Percentiles rank a stretch among this genome's conserved stretches.
Conservation (phyloP, 2,888 invertebrate genomes). For the Eumacrocentrus americanus region DNA sequence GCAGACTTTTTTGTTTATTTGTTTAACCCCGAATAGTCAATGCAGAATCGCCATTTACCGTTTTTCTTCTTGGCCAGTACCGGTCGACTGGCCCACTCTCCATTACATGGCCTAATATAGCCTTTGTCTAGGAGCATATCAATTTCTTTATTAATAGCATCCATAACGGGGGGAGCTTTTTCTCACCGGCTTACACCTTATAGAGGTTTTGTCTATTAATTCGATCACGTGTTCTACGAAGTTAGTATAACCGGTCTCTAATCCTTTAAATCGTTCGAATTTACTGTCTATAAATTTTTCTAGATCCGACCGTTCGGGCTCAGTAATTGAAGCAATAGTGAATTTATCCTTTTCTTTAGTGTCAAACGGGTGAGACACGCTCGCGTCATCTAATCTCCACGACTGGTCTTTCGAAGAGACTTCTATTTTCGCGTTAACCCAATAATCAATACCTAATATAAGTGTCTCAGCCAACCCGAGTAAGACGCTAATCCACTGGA, state of each 20-base stretch:
- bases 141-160: constrained; percentile 24
- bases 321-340: too few relatives aligned
- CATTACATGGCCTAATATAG: constrained; percentile 22
- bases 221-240: constrained; percentile 24
- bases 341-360: too few relatives aligned
- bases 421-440: too few relatives aligned
- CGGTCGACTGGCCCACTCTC: constrained; percentile 30
- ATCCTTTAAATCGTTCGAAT: constrained; percentile 22
- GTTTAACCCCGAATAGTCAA: constrained; percentile 29
- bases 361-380: too few relatives aligned
- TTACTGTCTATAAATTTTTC: constrained; percentile 18
- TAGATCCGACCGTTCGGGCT: too few relatives aligned
- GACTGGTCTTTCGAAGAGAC: too few relatives aligned
- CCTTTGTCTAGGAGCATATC: constrained; percentile 20
- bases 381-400: too few relatives aligned
- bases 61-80: constrained; percentile 25
- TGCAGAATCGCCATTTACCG: constrained; percentile 27
- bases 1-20: constrained; percentile 28
- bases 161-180: constrained; percentile 11
- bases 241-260: constrained; percentile 16
- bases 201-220: constrained; percentile 18
- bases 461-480: too few relatives aligned
- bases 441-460: too few relatives aligned
- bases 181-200: constrained; percentile 24
- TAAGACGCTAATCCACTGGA: too few relatives aligned